Evolutionary conservation across 2,888 invertebrate genomes (phyloP), one percentile per base, ranked within the genome.

Genomic region (Heteromyza rotundicornis): DNA sequence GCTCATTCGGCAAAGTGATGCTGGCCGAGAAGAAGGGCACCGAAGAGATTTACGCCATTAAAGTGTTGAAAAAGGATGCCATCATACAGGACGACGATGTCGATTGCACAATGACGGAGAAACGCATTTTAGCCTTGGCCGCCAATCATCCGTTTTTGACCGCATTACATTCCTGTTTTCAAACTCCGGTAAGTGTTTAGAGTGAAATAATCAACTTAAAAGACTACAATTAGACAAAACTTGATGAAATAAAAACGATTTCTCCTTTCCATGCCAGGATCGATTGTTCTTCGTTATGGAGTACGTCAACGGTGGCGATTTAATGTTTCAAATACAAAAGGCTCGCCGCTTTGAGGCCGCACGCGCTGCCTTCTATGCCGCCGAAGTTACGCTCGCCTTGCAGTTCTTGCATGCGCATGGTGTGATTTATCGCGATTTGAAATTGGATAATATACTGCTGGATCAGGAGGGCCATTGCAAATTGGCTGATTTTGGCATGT

Each of bases 231-330:
- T 5, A 32, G 12, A 32, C 32, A 35, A 14, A 12, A 20, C 22
- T 49, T 17, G 8, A 10, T 20, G 22, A 55, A 44, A 32, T 60
- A 36, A 40, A 14, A 40, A 40, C 3, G 3, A 40, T 40, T 14
- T 8, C 14, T 7, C n/a, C 10, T 59, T 62, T 63, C 2, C 17
- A 57, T 58, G 14, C 57, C n/a, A 90, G 84, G 96, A 96, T 83
- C 90, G 96, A 12, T 87, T 99, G 70, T 98, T 98, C 88, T 98
- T 99, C 85, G 97, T 98, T 69, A 99, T 99, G 98, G 98, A 98
- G 86, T 98, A 98, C 84, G 98, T 99, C 58, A 96, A 98, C 84
- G 99, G 98, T 71, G 98, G 98, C 73, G 98, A 95, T 86, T 87
- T 98, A 75, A 98, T 98, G 97, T 98, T 98, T 87, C 98, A 99